These are phyloP conservation scores for Ictalurus punctatus DNA, from an alignment of 2,113 vertebrate species.

Conservation along the genomic window DNA sequence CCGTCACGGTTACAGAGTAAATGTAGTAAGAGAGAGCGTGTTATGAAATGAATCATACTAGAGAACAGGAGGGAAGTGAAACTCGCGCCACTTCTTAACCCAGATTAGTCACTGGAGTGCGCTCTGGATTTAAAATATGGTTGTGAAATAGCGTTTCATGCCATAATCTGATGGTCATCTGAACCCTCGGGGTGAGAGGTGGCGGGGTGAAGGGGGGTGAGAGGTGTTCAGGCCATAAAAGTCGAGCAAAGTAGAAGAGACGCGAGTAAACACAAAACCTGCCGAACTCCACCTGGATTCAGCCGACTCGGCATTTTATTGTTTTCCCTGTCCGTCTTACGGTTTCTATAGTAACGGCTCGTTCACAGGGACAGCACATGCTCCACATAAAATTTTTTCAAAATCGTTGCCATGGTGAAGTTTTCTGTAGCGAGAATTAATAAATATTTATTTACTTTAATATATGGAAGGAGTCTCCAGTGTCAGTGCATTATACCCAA, in stretches of 20 bases:
- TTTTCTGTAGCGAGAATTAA: background rate
- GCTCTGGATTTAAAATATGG: background rate
- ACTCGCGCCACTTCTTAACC: background rate
- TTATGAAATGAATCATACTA: background rate
- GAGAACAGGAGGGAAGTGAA: conserved; percentile 20
- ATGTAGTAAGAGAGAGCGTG: background rate
- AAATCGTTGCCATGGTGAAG: too few species aligned
- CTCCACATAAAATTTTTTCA: background rate
- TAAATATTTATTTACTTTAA: too few species aligned
- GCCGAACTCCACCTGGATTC: background rate
- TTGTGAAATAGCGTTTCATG: background rate
- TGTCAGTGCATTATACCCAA: background rate
- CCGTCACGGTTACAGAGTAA: too few species aligned
- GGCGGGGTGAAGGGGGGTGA: background rate
- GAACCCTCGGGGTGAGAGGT: background rate
- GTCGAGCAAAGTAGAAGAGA: too few species aligned
- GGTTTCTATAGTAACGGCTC: background rate
- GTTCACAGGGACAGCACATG: background rate
- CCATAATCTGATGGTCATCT: background rate
- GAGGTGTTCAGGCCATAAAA: too few species aligned
- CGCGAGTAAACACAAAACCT: too few species aligned
- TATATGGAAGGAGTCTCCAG: background rate
- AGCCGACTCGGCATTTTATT: conserved; percentile 35
- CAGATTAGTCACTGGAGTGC: background rate
- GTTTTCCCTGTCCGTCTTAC: background rate